Evolutionary conservation across 2,797 vertebrate species (phyloP).

Genomic region (Coracias cyanogaster): DNA sequence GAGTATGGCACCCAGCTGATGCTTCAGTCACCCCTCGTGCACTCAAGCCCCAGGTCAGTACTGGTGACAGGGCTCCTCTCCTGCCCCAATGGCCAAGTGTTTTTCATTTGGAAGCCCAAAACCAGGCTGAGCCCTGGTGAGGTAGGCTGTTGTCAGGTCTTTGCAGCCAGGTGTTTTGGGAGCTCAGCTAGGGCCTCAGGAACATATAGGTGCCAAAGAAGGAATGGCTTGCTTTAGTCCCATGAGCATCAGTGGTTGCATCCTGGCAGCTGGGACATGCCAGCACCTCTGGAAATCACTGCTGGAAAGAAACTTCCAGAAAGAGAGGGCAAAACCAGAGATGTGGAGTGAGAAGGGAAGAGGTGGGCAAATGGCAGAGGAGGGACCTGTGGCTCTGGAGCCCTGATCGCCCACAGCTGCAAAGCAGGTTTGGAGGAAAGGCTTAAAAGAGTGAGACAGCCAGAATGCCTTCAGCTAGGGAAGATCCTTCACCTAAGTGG

Average conservation of each 20-base stretch:
- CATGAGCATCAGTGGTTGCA: accelerated
- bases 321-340: accelerated
- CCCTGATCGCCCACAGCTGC: accelerated
- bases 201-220: accelerated
- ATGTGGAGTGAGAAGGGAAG: background rate
- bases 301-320: background rate
- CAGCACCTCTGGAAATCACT: accelerated
- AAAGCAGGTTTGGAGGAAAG: background rate
- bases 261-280: accelerated
- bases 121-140: background rate
- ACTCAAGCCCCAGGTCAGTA: too few relatives aligned
- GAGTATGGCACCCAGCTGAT: background rate
- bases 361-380: too few relatives aligned
- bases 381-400: accelerated
- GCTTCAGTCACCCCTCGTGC: accelerated
- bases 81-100: accelerated
- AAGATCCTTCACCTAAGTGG: accelerated
- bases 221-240: accelerated
- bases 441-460: accelerated
- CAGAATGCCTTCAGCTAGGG: accelerated
- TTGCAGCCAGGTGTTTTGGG: background rate
- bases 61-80: accelerated
- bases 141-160: background rate
- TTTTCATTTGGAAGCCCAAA: background rate
- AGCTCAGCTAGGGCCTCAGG: background rate